These are phyloP conservation scores for Parasteatoda lunata DNA, from an alignment of 2,888 invertebrate genomes.

Conservation along the genomic window DNA sequence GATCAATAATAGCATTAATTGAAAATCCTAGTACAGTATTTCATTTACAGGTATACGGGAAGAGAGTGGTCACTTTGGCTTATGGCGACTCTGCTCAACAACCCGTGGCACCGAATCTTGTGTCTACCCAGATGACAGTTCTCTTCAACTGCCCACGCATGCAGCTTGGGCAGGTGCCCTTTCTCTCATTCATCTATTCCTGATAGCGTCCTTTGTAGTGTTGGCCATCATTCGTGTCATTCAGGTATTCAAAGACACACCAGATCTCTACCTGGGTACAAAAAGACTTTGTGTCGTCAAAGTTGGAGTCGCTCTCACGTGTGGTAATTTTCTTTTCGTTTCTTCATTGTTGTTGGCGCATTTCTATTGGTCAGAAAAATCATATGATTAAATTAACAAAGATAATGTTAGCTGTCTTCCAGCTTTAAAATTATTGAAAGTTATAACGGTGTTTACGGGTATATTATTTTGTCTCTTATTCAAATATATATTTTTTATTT, in stretches of 20 bases:
- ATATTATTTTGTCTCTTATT: too few relatives aligned
- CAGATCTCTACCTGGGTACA: conserved; percentile 53
- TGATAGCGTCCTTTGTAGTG: conserved; percentile 32
- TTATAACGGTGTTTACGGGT: too few relatives aligned
- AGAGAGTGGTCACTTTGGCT: conserved; percentile 60
- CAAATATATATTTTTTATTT: too few relatives aligned
- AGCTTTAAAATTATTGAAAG: too few relatives aligned
- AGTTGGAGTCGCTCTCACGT: conserved; percentile 51
- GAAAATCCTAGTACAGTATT: too few relatives aligned
- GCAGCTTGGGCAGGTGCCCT: conserved; percentile 37
- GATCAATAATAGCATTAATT: too few relatives aligned
- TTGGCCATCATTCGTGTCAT: conserved; percentile 36
- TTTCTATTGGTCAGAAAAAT: too few relatives aligned
- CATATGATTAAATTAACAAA: too few relatives aligned
- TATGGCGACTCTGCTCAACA: conserved; percentile 59
- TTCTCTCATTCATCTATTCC: conserved; percentile 48
- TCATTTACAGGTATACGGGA: conserved; percentile 34
- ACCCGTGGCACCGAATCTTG: conserved; percentile 11
- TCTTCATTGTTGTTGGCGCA: too few relatives aligned
- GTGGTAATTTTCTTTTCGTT: conserved; percentile 40
- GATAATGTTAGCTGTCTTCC: too few relatives aligned
- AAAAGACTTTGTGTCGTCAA: conserved; percentile 56
- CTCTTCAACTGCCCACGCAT: conserved; percentile 31
- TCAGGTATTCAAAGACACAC: conserved; percentile 27
- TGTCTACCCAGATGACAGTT: conserved; percentile 29